A percentile compares a stretch with the other conserved stretches of the same genome.
phyloP scores from a whole-genome alignment of 2,113 vertebrate genomes.

The Puma concolor region DNA sequence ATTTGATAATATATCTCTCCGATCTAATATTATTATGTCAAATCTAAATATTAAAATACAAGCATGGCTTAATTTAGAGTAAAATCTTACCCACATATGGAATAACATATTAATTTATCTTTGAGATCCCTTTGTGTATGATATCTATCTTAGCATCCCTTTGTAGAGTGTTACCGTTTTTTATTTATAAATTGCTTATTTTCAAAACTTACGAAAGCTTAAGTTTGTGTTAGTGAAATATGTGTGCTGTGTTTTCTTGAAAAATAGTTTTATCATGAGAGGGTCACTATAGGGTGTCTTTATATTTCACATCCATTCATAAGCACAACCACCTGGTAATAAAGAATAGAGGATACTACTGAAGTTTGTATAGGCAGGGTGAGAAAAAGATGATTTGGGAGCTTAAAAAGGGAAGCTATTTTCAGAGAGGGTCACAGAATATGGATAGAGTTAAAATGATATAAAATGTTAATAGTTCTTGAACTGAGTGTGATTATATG shows the following conservation, averaged over 20 bases:
- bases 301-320: not conserved
- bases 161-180: not conserved
- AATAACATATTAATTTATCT: not conserved
- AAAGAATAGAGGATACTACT: not conserved
- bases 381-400: not conserved
- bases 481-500: not conserved
- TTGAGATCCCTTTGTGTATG: not conserved
- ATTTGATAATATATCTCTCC: not conserved
- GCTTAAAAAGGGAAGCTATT: not conserved
- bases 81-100: not conserved
- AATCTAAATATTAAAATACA: not conserved
- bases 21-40: not conserved
- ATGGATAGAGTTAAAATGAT: not conserved
- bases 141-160: not conserved
- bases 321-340: not conserved
- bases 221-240: not conserved
- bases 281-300: not conserved
- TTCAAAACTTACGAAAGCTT: not conserved
- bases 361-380: not conserved
- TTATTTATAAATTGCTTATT: constrained; percentile 14
- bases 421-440: not conserved
- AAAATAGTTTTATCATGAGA: not conserved
- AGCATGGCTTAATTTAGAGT: not conserved
- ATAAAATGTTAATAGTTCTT: not conserved
- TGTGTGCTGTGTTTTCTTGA: not conserved